Base-by-base conservation (phyloP, 2,888 invertebrate genomes). In the Platynereis dumerilii region DNA sequence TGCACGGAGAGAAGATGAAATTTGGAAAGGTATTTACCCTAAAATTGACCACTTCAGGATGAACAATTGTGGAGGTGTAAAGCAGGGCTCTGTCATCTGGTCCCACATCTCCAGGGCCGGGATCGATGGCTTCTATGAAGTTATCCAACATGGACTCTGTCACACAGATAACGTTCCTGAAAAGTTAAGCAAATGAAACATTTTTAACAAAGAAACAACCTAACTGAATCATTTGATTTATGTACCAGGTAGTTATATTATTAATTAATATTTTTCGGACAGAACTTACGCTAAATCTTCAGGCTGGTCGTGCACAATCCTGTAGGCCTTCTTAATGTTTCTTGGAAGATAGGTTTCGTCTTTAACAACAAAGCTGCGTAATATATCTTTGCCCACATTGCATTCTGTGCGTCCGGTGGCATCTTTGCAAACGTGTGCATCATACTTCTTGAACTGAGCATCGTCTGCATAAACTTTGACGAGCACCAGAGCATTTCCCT, bases 11-110 rank as follows among this genome's bases (percentile, higher is more conserved):
- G 5, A 7, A 34, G 12, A 34, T 7, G 5, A 34, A 34, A 34
- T 34, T 34, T 34, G 34, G 7, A 5, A 34, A 34, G 56, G 10
- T 45, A 10, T 28, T 44, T 39, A 62, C 62, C 56, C 28, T 45
- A 27, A 62, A 53, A n/a, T 44, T 56, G 44, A 66, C 10, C 2
- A 57, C 58, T 52, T 67, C 67, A n/a, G 63, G 63, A 28, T 57
- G 59, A 59, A 67, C 20, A 17, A 67, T 60, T 22, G 59, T 58
- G 3, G 63, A 55, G 15, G 64, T 64, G 64, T 56, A 67, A 26
- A 64, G 39, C 59, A 60, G 56, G 27, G 67, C 67, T n/a, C 26
- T 0, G 48, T 53, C 42, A 12, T 59, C 29, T 39, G 34, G 15
- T 10, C 20, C 52, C 39, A 42, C 20, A n/a, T 3, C 42, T 34